These are phyloP conservation scores for Trypoxylus dichotomus DNA, from an alignment of 1,140 invertebrate species.

Conservation along the genomic window DNA sequence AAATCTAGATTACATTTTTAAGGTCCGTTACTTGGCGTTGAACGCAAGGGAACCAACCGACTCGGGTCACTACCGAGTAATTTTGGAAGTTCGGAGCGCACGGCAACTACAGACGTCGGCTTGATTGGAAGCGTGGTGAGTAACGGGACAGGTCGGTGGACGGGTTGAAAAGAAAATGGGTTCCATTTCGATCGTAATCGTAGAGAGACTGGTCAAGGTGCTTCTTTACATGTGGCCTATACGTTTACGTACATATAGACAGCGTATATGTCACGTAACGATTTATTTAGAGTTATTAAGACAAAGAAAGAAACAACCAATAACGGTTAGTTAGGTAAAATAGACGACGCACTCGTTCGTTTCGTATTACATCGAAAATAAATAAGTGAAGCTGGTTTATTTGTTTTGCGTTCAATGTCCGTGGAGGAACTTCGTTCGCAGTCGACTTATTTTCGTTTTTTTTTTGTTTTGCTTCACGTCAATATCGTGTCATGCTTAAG, in stretches of 20 bases:
- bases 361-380: background rate
- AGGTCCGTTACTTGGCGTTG: constrained; percentile 42
- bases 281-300: background rate
- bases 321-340: background rate
- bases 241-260: background rate
- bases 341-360: background rate
- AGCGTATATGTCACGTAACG: background rate
- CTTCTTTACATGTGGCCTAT: background rate
- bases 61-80: background rate
- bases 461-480: background rate
- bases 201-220: background rate
- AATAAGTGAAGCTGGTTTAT: background rate
- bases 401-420: background rate
- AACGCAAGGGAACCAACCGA: constrained; percentile 4
- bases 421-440: background rate
- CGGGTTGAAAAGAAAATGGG: constrained; percentile 42
- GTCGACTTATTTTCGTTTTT: background rate
- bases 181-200: constrained; percentile 39
- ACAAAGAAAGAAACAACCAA: background rate
- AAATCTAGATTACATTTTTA: constrained; percentile 44
- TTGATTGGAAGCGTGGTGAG: background rate
- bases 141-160: constrained; percentile 32
- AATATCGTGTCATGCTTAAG: too few relatives aligned
- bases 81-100: constrained; percentile 20
- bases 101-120: background rate